Base-by-base conservation (phyloP, 23 tunicate species). In the Styela clava region DNA sequence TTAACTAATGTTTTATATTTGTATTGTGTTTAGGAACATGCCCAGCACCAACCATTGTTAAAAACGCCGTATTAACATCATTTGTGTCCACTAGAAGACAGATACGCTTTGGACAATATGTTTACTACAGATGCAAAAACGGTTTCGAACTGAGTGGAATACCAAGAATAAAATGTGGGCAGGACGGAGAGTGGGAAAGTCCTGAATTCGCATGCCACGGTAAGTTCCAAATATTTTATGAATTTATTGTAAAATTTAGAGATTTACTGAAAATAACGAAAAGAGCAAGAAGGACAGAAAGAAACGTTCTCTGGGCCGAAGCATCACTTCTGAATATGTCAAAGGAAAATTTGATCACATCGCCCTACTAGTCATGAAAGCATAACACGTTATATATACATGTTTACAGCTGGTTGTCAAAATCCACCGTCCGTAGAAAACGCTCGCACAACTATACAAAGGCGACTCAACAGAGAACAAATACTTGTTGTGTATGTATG, bases 171-270 rank as follows among this genome's bases (percentile, higher is more conserved):
- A 64, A 25, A 24, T 64, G 69, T 64, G 69, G 69, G 7, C 29
- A 64, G 29, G 69, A 64, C 18, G 69, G 69, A 24, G 69, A 24
- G 18, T 64, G 69, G 69, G 31, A 64, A 64, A 64, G 18, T 5
- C 31, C 69, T 24, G 31, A 9, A 25, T 64, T 64, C 18, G 31
- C 18, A 7, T 64, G 69, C 69, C 69, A 64, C 18, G 69, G 69
- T 64, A 16, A 24, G 69, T 67, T 61, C 1, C 64, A 22, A 22
- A 21, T 21, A 22, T 21, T 61, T 61, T 61, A 61, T 61, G 1
- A 61, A 22, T 61, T 22, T 21, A 61, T 61, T 0, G 0, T 61
- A 61, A 61, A 0, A 21, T 22, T 21, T 61, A 61, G n/a, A 61
- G n/a, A 61, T 21, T 21, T 21, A 61, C n/a, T n/a, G n/a, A n/a